Base-by-base conservation (phyloP, 2,888 invertebrate species). In the Pollenia labialis region DNA sequence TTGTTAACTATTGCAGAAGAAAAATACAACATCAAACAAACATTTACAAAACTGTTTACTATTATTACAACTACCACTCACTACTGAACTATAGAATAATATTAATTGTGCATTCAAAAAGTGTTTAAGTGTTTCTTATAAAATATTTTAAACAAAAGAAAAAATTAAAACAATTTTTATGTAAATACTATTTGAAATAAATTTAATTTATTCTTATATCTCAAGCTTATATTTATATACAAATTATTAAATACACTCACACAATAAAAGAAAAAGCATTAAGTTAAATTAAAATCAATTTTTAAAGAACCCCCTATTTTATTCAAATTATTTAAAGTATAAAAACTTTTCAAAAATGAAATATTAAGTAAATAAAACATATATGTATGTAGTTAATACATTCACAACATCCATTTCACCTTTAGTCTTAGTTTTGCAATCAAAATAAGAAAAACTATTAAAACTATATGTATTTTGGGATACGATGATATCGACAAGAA, bases 131-230 rank as follows among this genome's bases (percentile, higher is more conserved):
- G 77, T 77, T 85, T 76, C 76, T 81, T 77, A 72, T 40, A 42
- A 16, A 60, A 60, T 69, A 81, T 68, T 84, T 60, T 69, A 62
- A 79, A 81, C 56, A 56, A 71, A 76, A 16, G 10, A 56, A 66
- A 52, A 32, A 64, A 71, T 32, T 4, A 60, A 68, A 23, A 72
- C 23, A 71, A 60, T 32, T 72, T 84, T 66, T 58, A 71, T 87
- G 81, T 87, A 82, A 79, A 87, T 83, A n/a, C n/a, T n/a, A 84
- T 75, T 58, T 74, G 68, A 85, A 77, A 87, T 50, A 81, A 76
- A 87, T 56, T 77, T 87, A 64, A 87, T 81, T 87, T 87, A 77
- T 76, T 83, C 60, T 81, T 81, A 79, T 77, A 84, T 81, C 76
- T 76, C 60, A 81, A 77, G 84, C 72, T 74, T 80, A 72, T 86